phyloP scores from a whole-genome alignment of 2,888 invertebrate species.

The Portevinia maculata region DNA sequence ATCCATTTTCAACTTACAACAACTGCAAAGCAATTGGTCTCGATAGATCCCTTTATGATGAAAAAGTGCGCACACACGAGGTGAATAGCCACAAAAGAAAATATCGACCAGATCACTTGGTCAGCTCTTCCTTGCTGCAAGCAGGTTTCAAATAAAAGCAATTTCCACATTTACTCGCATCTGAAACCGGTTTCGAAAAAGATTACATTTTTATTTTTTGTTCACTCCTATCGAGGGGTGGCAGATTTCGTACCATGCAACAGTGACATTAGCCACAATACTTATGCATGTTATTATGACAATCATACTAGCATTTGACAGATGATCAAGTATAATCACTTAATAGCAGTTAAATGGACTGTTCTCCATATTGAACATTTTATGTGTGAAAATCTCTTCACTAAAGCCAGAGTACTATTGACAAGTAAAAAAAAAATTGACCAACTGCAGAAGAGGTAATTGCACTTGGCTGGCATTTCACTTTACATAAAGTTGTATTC shows the following conservation, averaged over 20 bases:
- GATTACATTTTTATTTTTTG: slow-evolving; percentile 42
- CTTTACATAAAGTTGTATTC: slow-evolving; percentile 39
- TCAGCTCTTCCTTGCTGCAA: slow-evolving; percentile 62
- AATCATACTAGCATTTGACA: slow-evolving; percentile 48
- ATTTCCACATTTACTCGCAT: slow-evolving; percentile 6
- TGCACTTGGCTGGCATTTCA: slow-evolving; percentile 62
- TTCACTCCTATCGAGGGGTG: slow-evolving; percentile 19
- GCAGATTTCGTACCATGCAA: slow-evolving; percentile 43
- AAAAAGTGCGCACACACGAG: slow-evolving; percentile 31
- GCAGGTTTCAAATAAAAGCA: slow-evolving; percentile 42
- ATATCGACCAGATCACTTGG: slow-evolving; percentile 71
- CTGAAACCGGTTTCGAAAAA: slow-evolving; percentile 49
- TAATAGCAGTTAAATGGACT: slow-evolving; percentile 60
- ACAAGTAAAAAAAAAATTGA: slow-evolving; percentile 34
- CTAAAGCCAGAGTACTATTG: neutral
- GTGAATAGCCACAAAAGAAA: slow-evolving; percentile 13
- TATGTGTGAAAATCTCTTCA: slow-evolving; percentile 33
- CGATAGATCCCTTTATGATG: slow-evolving; percentile 36
- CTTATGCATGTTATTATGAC: slow-evolving; percentile 57
- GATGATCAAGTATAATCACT: slow-evolving; percentile 58
- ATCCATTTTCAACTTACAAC: slow-evolving; percentile 47
- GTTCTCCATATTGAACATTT: slow-evolving; percentile 9
- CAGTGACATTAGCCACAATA: slow-evolving; percentile 50
- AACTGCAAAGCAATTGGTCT: neutral
- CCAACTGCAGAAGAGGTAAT: slow-evolving; percentile 61